Evolutionary conservation across 1,140 invertebrate genomes (phyloP), one percentile per base, ranked within the genome.

Genomic region (Heliconius eleuchia): DNA sequence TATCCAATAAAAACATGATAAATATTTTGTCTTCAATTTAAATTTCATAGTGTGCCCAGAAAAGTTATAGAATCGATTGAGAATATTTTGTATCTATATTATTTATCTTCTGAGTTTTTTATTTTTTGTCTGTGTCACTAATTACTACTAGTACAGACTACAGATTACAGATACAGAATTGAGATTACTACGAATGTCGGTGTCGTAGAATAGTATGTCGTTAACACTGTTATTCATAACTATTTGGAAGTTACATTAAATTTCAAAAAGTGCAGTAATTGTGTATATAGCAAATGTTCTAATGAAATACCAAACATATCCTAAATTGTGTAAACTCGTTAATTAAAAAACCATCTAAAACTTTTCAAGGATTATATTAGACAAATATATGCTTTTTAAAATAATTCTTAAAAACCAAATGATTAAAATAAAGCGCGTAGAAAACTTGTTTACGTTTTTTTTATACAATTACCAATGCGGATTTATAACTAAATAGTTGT

Each of bases 121-220:
- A 37, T 71, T 72, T 71, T 71, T 16, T 16, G 55, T 30, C 60
- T 66, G 60, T 66, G 27, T 30, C 27, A 66, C 4, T 66, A 66
- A 66, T 66, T 66, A 30, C 27, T 13, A 37, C 27, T 13, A 37
- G 34, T 34, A 34, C 30, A 34, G 30, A 66, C 30, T 23, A 60
- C 19, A 19, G 18, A 19, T 57, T 23, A n/a, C 23, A n/a, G 3
- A 57, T 23, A 57, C 55, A 57, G 55, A 66, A 13, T 16, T 46
- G 42, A 46, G 42, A 46, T 66, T 66, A 66, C 27, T 66, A 66
- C 60, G 60, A 66, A 66, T 66, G 60, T 66, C 60, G 60, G 60
- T 66, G 60, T 66, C 27, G 60, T 66, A 66, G 60, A 30, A 66
- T 66, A 66, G 60, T 23, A 66, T 66, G 60, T 66, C 60, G 60